Percentiles rank a stretch among this genome's conserved stretches.
phyloP scores from a whole-genome alignment of 2,797 vertebrate genomes.

The Poecilia wingei region DNA sequence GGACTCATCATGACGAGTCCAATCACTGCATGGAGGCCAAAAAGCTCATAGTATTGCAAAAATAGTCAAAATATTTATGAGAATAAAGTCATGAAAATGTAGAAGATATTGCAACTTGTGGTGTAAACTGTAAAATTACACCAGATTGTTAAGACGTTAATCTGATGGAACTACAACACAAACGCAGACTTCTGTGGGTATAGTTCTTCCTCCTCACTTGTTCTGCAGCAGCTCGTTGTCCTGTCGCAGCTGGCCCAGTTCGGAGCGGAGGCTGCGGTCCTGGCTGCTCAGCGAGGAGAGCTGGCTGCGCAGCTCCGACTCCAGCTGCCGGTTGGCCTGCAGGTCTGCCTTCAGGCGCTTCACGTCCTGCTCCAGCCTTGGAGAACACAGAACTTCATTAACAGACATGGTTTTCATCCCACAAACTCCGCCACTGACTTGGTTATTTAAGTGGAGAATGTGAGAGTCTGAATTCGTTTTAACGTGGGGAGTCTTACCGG shows the following conservation, averaged over 20 bases:
- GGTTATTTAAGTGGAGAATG: neutral
- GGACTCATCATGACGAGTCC: too few relatives aligned
- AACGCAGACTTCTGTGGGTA: too few relatives aligned
- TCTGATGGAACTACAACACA: neutral
- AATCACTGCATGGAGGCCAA: too few relatives aligned
- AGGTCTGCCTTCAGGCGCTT: constrained; percentile 98
- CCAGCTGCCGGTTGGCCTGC: constrained; percentile 94
- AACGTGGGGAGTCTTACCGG: constrained; percentile 79
- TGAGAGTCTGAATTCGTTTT: neutral
- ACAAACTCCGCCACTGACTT: neutral
- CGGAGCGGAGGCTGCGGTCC: constrained; percentile 91
- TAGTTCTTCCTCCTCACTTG: constrained; percentile 83
- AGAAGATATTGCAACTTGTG: neutral
- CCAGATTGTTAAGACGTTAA: neutral
- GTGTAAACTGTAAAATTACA: neutral
- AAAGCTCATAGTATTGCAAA: too few relatives aligned
- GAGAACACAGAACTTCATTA: neutral
- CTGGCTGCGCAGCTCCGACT: constrained; percentile 95
- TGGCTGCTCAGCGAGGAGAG: constrained; percentile 90
- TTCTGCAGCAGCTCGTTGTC: constrained; percentile 98
- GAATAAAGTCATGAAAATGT: too few relatives aligned
- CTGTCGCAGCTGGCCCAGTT: constrained; percentile 93
- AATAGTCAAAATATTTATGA: too few relatives aligned
- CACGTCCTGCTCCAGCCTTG: constrained; percentile 96
- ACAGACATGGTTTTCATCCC: neutral